Conservation (phyloP, 2,888 invertebrate species). For the Napeogenes sylphis region DNA sequence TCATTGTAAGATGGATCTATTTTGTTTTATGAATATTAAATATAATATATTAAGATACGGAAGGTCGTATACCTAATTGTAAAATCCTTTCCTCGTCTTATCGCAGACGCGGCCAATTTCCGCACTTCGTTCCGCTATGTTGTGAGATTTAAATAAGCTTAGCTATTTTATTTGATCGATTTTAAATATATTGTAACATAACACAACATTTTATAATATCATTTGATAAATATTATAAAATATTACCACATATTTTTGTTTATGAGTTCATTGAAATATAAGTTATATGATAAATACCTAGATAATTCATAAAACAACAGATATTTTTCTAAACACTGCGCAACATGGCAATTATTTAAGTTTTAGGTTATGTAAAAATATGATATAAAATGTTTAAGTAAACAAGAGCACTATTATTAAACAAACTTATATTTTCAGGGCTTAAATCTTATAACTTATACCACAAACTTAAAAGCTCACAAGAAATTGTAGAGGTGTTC, state of each 20-base stretch:
- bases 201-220: not conserved
- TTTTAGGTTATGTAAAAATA: no score
- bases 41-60: slow-evolving; percentile 12
- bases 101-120: slow-evolving; percentile 62
- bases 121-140: slow-evolving; percentile 49
- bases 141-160: slow-evolving; percentile 23
- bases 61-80: slow-evolving; percentile 30
- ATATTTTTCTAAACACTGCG: no score
- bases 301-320: no score
- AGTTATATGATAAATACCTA: no score
- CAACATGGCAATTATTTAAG: no score
- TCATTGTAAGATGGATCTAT: no score
- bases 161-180: not conserved
- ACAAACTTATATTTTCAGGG: slow-evolving; percentile 2
- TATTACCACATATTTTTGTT: no score
- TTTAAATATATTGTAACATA: not conserved
- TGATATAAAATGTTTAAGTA: no score
- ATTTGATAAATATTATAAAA: not conserved
- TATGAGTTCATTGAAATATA: no score
- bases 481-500: slow-evolving; percentile 55
- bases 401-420: slow-evolving; percentile 9
- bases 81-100: slow-evolving; percentile 51
- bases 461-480: slow-evolving; percentile 34
- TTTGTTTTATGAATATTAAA: not conserved
- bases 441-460: slow-evolving; percentile 26